Conservation (phyloP, 1,140 invertebrate genomes). For the honey bee (Apis mellifera) region DNA sequence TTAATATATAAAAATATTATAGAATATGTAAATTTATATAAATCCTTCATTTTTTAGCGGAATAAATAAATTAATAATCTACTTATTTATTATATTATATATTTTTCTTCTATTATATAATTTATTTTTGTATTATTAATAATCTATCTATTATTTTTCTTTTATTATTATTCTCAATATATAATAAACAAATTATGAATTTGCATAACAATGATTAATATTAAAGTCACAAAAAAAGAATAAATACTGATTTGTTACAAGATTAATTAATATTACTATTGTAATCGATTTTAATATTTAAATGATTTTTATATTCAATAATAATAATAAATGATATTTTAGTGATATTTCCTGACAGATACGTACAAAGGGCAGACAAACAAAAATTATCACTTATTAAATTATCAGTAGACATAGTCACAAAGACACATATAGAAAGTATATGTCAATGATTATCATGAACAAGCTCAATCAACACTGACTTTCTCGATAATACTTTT, state of each 20-base stretch:
- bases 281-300: background rate
- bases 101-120: too few species aligned
- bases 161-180: background rate
- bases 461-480: background rate
- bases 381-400: conserved; percentile 40
- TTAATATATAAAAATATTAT: too few species aligned
- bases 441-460: background rate
- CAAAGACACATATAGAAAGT: background rate
- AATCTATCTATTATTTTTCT: background rate
- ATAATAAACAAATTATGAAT: background rate
- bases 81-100: too few species aligned
- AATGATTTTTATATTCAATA: too few species aligned
- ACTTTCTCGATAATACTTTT: background rate
- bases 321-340: too few species aligned
- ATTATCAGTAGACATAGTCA: conserved; percentile 8
- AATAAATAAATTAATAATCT: too few species aligned
- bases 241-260: background rate
- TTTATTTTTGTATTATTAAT: too few species aligned
- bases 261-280: background rate
- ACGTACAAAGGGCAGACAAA: background rate
- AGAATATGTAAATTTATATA: too few species aligned
- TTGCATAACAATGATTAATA: background rate
- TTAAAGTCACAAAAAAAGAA: background rate
- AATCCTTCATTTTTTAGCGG: too few species aligned
- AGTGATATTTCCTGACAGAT: background rate